A percentile compares a stretch with the other conserved stretches of the same genome.
Conservation (phyloP, 2,888 invertebrate species). For the Tiphia femorata region DNA sequence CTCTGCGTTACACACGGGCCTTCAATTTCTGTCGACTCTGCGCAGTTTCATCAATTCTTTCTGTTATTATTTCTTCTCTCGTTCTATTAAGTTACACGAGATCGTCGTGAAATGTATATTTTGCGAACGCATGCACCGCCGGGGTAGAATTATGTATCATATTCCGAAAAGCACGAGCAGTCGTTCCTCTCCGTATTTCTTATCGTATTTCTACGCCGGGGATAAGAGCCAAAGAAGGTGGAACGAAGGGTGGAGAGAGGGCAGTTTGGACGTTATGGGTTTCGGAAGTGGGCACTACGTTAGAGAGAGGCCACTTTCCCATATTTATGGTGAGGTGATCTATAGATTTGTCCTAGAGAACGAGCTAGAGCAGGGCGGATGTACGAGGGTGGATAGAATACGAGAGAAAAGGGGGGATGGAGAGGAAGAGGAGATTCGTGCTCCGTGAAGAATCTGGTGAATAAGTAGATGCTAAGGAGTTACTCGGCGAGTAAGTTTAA, state of each 20-base stretch:
- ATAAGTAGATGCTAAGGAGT: conserved; percentile 47
- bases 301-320: conserved; percentile 28
- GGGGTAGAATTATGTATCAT: conserved; percentile 15
- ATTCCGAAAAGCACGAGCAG: conserved; percentile 5
- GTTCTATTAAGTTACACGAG: background rate
- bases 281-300: conserved; percentile 49
- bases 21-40: too few relatives aligned
- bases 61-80: background rate
- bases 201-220: conserved; percentile 37
- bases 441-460: conserved; percentile 40
- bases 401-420: too few relatives aligned
- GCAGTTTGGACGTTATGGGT: conserved; percentile 48
- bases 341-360: conserved; percentile 30
- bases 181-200: conserved; percentile 38
- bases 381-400: too few relatives aligned
- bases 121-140: too few relatives aligned
- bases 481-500: conserved; percentile 39
- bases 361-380: too few relatives aligned
- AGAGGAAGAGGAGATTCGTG: conserved; percentile 18
- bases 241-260: too few relatives aligned
- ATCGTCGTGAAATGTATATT: background rate
- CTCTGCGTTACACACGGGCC: too few relatives aligned
- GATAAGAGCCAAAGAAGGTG: too few relatives aligned
- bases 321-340: conserved; percentile 51
- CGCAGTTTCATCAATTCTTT: background rate